Base-by-base conservation (phyloP, 1,140 invertebrate species). In the Ylistrum balloti region DNA sequence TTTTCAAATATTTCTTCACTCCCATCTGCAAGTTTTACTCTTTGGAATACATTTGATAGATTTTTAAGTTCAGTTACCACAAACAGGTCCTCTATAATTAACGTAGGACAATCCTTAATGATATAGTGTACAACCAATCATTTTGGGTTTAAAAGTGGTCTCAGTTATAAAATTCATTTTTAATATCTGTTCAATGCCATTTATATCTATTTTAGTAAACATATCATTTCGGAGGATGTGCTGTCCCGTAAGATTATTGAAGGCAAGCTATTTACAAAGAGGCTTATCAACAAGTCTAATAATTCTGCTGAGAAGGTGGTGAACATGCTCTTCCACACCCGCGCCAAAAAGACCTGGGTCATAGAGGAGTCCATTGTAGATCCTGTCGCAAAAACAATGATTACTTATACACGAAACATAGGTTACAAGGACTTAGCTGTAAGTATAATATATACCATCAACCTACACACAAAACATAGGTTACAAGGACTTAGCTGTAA, bases 151-250 rank as follows among this genome's bases (percentile, higher is more conserved):
- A n/a, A n/a, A n/a, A n/a, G n/a, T n/a, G n/a, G n/a, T n/a, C n/a
- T n/a, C n/a, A n/a, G n/a, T n/a, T n/a, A n/a, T n/a, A n/a, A n/a
- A n/a, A n/a, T 56, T 11, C 45, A 38, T 38, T 38, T 38, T 7
- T 38, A 38, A 38, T n/a, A n/a, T 38, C 13, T 7, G 35, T 38
- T 38, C 13, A 38, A 38, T 13, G 35, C 5, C 13, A 13, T 38
- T 38, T 38, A n/a, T 38, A 56, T 56, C 22, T 3, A n/a, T 74
- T 74, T 74, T 17, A 74, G 56, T 74, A 74, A 74, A 74, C 56
- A 74, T n/a, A 74, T 74, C n/a, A 74, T 28, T 74, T 74, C 56
- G 22, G 56, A 74, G 56, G 56, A 74, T 74, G 56, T 74, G 56
- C 56, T 74, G 22, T 74, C 56, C 22, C 56, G 56, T 3, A 9